Base-by-base conservation (phyloP, 2,888 invertebrate species). In the Eristalinus aeneus region DNA sequence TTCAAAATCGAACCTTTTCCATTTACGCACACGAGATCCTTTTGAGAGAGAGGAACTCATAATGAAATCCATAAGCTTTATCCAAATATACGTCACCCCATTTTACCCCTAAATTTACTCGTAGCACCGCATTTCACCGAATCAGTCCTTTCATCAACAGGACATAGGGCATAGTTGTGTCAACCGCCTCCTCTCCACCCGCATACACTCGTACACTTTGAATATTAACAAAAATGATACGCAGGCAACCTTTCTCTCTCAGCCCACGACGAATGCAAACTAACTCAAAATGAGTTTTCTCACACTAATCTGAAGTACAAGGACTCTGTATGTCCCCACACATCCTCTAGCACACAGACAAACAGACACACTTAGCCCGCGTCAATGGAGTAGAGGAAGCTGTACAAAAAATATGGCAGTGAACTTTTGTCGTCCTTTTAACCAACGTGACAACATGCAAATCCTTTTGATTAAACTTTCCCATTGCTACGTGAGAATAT, bases 391-490 rank as follows among this genome's bases (percentile, higher is more conserved):
- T 46, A 46, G 16, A 46, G 54, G 31, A 11, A 16, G 39, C 31
- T 2, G 9, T 8, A 56, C 16, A 56, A 68, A 68, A 68, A 68
- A 74, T 46, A 46, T 46, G 46, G 16, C 46, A 72, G 61, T 68
- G 58, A 80, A 72, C 80, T 80, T 76, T 67, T 27, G 39, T 78
- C 72, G 85, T 77, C 77, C 77, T 74, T 81, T 77, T 77, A 79
- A 68, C 69, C 76, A 86, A 81, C 86, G 86, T 86, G 86, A 86
- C 81, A 81, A 86, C 86, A 86, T 86, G 86, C 81, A 86, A 86
- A 86, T 86, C 86, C 86, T 86, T 86, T 86, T 86, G 86, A 86
- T 86, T 86, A 86, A 86, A 86, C 60, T 81, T 77, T 68, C 65
- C 77, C 81, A 81, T 86, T 86, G 86, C 65, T 81, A 86, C 86